Evolutionary conservation across 2,888 invertebrate genomes (phyloP).

Genomic region (Heteromyza rotundicornis): DNA sequence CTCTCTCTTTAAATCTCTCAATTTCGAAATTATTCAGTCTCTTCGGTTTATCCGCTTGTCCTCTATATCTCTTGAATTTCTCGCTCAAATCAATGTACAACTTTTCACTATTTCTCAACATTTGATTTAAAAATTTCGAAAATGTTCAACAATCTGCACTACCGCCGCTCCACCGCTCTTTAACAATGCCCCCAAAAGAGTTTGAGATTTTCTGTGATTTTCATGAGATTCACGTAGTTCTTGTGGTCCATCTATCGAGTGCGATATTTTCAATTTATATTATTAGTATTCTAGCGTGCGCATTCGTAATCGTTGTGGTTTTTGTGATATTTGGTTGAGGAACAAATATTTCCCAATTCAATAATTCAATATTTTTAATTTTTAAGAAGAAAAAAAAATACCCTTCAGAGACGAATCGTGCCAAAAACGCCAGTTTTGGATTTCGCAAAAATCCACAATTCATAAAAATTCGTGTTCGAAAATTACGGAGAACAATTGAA

Average conservation of each 20-base stretch:
- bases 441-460: too few relatives aligned
- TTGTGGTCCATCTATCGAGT: slow-evolving; percentile 5
- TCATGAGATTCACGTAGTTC: background rate
- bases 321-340: slow-evolving; percentile 33
- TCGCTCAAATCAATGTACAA: too few relatives aligned
- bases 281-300: slow-evolving; percentile 55
- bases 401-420: too few relatives aligned
- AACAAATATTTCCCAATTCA: slow-evolving; percentile 2
- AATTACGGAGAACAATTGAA: background rate
- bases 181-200: slow-evolving; percentile 13
- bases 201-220: slow-evolving; percentile 7
- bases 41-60: too few relatives aligned
- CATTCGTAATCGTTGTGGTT: slow-evolving; percentile 52
- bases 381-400: background rate
- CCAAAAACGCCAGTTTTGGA: too few relatives aligned
- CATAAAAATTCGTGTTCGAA: background rate
- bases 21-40: too few relatives aligned
- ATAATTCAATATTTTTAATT: background rate
- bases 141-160: background rate
- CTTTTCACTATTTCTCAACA: too few relatives aligned
- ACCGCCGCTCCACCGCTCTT: slow-evolving; percentile 27
- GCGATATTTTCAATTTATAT: slow-evolving; percentile 49
- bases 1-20: too few relatives aligned
- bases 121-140: too few relatives aligned
- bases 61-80: too few relatives aligned